Evolutionary conservation across 2,113 vertebrate species (phyloP).

Genomic region (Salvelinus sp.): DNA sequence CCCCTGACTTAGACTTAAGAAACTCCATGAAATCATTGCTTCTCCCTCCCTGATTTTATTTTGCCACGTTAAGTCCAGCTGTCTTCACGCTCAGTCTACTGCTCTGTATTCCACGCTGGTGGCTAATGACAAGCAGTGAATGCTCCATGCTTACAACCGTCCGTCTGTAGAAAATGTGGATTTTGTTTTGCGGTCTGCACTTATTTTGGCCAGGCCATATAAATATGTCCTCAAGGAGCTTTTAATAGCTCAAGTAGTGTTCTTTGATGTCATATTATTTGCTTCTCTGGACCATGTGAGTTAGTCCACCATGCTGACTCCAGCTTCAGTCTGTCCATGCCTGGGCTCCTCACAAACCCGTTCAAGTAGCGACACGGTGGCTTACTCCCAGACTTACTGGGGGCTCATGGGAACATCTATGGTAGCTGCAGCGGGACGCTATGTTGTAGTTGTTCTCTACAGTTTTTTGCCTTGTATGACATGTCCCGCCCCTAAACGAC

Average conservation of each 20-base stretch:
- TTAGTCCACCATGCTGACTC: not conserved
- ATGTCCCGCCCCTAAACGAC: too few species aligned
- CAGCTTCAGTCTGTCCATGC: not conserved
- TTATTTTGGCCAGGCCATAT: not conserved
- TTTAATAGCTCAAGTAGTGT: not conserved
- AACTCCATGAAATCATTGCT: too few species aligned
- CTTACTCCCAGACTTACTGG: not conserved
- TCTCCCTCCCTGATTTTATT: not conserved
- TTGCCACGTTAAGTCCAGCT: conserved; percentile 7
- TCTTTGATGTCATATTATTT: not conserved
- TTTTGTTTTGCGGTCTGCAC: not conserved
- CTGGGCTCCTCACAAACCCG: not conserved
- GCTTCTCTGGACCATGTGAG: not conserved
- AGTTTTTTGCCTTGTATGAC: too few species aligned
- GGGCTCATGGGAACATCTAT: conserved; percentile 15
- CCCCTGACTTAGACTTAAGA: too few species aligned
- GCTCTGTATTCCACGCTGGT: too few species aligned
- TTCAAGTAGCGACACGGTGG: too few species aligned
- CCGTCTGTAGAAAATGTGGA: too few species aligned
- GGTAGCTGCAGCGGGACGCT: not conserved
- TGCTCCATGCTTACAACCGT: too few species aligned
- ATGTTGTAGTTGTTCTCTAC: too few species aligned
- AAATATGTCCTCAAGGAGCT: conserved; percentile 8
- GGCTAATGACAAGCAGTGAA: too few species aligned
- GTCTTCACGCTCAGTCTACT: not conserved